Percentiles rank a stretch among this genome's conserved stretches.
Evolutionary conservation across 1,140 invertebrate species (phyloP).

Genomic region (Sminthurinus signatus): DNA sequence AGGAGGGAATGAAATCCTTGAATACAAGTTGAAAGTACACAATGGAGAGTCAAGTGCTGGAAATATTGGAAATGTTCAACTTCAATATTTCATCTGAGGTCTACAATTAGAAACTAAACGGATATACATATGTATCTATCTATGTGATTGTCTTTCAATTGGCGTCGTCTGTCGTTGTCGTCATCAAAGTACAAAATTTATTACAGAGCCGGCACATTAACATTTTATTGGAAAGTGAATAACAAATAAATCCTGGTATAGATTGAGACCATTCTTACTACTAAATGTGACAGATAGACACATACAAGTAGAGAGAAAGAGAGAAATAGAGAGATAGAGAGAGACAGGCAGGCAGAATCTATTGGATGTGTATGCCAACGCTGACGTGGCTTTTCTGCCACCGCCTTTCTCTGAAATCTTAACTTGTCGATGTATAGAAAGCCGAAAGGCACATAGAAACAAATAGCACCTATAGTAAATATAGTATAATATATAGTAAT

Average conservation of each 20-base stretch:
- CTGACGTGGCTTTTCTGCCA: no score
- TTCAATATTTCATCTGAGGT: constrained; percentile 24
- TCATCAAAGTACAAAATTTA: constrained; percentile 33
- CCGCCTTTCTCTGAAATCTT: no score
- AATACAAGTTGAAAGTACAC: no score
- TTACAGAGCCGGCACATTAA: constrained; percentile 32
- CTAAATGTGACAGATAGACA: not conserved
- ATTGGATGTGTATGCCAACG: no score
- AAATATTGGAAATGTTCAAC: not conserved
- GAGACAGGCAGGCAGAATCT: no score
- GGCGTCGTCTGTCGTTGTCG: constrained; percentile 3
- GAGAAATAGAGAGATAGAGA: constrained; percentile 7
- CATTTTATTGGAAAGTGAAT: constrained; percentile 41
- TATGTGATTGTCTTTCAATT: not conserved
- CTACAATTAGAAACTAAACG: constrained; percentile 17
- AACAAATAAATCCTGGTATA: constrained; percentile 34
- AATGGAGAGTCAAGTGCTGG: no score
- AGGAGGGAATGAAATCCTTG: not conserved
- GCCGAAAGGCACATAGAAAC: no score
- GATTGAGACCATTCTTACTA: not conserved
- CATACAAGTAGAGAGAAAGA: not conserved
- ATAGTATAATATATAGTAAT: no score
- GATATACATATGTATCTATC: constrained; percentile 15
- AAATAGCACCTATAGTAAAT: no score
- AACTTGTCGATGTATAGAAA: no score